Evolutionary conservation across 2,113 vertebrate genomes (phyloP).

Genomic region (Lathamus discolor): DNA sequence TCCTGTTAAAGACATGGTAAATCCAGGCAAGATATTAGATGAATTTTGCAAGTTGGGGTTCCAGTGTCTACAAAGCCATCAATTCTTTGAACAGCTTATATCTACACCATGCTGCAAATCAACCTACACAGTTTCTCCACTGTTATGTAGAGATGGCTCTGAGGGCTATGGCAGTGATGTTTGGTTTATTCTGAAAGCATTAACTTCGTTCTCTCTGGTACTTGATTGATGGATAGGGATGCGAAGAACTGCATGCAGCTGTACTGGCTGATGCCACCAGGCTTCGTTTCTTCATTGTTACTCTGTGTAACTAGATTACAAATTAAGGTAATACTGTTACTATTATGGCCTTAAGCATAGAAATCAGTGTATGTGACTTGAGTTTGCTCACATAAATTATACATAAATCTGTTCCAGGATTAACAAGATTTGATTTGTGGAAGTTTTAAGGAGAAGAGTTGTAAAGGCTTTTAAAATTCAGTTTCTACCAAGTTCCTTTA

Average conservation of each 20-base stretch:
- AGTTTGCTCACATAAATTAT: conserved; percentile 1
- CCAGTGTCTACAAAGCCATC: neutral
- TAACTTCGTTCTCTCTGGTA: neutral
- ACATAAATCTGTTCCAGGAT: neutral
- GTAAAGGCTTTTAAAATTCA: conserved; percentile 12
- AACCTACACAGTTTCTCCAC: rapidly evolving
- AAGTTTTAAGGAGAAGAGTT: neutral
- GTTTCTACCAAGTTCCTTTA: neutral
- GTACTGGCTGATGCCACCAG: neutral
- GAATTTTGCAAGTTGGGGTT: neutral
- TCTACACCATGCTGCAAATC: neutral
- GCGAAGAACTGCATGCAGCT: neutral
- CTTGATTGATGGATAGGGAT: neutral
- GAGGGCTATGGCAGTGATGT: neutral
- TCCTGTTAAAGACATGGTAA: neutral
- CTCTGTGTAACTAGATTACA: neutral
- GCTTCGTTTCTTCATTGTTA: neutral
- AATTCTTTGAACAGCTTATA: neutral
- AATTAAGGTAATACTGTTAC: neutral
- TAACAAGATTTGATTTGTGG: neutral
- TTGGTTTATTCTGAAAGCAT: neutral
- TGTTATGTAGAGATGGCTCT: rapidly evolving
- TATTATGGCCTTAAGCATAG: neutral
- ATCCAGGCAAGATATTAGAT: neutral
- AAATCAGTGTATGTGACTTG: neutral